Percentiles rank a stretch among this genome's conserved stretches.
Conservation (phyloP, 2,797 vertebrate genomes). For the Urosaurus nigricauda region DNA sequence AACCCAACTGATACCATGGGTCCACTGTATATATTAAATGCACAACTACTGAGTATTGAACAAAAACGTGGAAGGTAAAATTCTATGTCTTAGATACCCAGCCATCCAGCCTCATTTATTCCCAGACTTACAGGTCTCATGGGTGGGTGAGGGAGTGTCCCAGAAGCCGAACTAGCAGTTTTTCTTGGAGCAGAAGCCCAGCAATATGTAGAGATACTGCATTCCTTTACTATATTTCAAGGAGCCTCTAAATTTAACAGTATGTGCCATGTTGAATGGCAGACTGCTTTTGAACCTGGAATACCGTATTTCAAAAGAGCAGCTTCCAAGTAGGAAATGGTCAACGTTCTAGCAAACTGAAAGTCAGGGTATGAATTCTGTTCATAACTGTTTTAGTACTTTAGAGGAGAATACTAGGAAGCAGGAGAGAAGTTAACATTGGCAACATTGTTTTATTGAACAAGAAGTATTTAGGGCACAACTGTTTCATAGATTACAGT, state of each 20-base stretch:
- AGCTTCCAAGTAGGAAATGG: neutral
- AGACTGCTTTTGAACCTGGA: neutral
- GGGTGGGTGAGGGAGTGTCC: too few species aligned
- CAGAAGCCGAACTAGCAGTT: too few species aligned
- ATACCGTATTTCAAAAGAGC: neutral
- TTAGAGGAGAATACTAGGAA: neutral
- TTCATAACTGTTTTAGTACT: neutral
- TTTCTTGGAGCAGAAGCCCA: too few species aligned
- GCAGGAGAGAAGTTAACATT: neutral
- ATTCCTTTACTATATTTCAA: neutral
- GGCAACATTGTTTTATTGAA: neutral
- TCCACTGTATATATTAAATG: too few species aligned
- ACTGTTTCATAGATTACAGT: slow-evolving; percentile 4
- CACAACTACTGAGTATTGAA: neutral
- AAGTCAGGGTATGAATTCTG: neutral
- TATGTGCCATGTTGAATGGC: neutral
- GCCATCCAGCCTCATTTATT: neutral
- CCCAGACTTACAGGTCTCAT: too few species aligned
- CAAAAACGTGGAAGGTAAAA: neutral
- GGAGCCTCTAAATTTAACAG: neutral
- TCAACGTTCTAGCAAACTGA: neutral
- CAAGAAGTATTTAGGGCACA: slow-evolving; percentile 1
- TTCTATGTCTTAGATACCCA: neutral
- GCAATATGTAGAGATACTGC: too few species aligned
- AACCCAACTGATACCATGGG: too few species aligned